Conservation (phyloP, 2,113 vertebrate genomes). For the Takifugu bimaculatus region DNA sequence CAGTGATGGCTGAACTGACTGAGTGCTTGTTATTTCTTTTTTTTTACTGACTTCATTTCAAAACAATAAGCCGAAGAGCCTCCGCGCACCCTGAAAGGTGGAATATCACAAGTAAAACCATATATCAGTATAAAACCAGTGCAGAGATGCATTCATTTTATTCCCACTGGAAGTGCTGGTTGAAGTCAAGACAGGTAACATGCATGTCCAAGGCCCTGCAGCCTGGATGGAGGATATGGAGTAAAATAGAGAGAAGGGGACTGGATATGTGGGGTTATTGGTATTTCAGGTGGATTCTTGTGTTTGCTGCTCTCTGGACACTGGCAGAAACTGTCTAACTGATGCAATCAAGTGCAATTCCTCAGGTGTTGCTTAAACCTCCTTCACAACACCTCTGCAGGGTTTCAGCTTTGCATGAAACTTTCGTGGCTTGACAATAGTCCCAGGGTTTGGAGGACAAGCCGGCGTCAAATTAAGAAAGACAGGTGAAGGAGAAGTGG, state of each 20-base stretch:
- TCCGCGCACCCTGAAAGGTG: conserved; percentile 24
- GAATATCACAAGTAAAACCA: conserved; percentile 20
- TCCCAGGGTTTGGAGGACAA: background rate
- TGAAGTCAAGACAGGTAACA: background rate
- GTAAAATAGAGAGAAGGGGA: background rate
- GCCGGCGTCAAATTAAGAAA: too few relatives aligned
- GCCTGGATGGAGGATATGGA: background rate
- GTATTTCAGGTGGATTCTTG: conserved; percentile 7
- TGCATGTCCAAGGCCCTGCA: background rate
- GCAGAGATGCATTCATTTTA: conserved; percentile 3
- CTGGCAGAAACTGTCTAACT: conserved; percentile 26
- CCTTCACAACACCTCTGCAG: conserved; percentile 17
- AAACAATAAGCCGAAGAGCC: conserved; percentile 47
- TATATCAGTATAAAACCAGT: background rate
- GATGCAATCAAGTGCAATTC: conserved; percentile 46
- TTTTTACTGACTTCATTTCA: conserved; percentile 70
- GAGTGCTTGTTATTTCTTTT: conserved; percentile 81
- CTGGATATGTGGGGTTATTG: conserved; percentile 5
- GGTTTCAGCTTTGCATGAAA: conserved; percentile 2
- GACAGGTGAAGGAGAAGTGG: too few relatives aligned
- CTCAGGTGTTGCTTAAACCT: background rate
- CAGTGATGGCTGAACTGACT: conserved; percentile 85
- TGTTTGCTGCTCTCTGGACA: conserved; percentile 2
- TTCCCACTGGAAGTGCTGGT: background rate
- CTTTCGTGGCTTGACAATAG: background rate